Conservation (phyloP, 2,113 vertebrate species). For the Verasper variegatus region DNA sequence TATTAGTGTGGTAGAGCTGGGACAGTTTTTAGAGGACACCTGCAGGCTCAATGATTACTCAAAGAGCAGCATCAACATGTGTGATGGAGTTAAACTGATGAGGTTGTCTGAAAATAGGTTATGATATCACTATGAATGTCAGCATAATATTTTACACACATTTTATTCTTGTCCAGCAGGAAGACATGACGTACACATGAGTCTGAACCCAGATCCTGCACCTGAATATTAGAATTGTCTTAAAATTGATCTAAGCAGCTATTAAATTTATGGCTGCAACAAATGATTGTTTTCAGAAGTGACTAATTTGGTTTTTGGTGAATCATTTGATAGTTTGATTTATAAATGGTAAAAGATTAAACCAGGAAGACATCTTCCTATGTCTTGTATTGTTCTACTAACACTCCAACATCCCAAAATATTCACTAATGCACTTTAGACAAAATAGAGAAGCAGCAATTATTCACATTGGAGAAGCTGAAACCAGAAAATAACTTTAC, state of each 20-base stretch:
- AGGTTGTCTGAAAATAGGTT: too few species aligned
- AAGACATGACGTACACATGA: too few species aligned
- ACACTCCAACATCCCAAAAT: not conserved
- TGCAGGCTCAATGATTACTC: constrained; percentile 34
- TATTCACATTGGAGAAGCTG: not conserved
- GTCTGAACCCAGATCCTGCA: too few species aligned
- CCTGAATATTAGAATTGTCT: too few species aligned
- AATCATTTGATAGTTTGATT: not conserved
- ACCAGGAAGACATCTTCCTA: not conserved
- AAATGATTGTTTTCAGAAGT: not conserved
- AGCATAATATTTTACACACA: too few species aligned
- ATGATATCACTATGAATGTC: too few species aligned
- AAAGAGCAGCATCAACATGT: too few species aligned
- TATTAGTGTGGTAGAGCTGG: constrained; percentile 47
- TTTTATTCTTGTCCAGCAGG: too few species aligned
- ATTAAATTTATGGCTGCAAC: too few species aligned
- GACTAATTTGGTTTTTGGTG: not conserved
- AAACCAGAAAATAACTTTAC: not conserved
- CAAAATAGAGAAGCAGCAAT: not conserved
- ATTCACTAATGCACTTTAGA: not conserved
- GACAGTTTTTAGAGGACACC: constrained; percentile 55
- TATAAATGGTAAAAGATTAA: not conserved
- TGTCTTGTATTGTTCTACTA: not conserved
- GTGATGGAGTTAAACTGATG: too few species aligned
- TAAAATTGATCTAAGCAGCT: too few species aligned